Percentiles rank a stretch among this genome's conserved stretches.
These are phyloP conservation scores for Zeuzera pyrina DNA, from an alignment of 2,888 invertebrate genomes.

Conservation along the genomic window DNA sequence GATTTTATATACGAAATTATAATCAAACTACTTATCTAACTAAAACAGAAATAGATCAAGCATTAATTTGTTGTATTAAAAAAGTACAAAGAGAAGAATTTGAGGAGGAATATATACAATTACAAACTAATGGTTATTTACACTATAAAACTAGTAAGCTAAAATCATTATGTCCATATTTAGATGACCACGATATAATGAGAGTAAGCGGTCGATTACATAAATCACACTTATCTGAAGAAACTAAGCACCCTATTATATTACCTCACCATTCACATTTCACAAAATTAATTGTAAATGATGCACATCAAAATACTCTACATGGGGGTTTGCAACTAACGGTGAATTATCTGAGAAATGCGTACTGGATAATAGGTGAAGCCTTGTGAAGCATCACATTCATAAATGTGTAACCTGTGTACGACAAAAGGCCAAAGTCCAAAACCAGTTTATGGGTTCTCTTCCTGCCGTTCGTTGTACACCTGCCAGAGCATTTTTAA, in stretches of 20 bases:
- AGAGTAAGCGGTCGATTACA: conserved; percentile 11
- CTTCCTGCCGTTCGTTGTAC: conserved; percentile 14
- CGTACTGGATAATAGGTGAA: conserved; percentile 15
- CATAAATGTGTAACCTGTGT: background rate
- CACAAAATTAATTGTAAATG: conserved; percentile 11
- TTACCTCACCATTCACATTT: conserved; percentile 7
- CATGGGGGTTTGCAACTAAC: conserved; percentile 17
- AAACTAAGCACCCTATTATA: conserved; percentile 15
- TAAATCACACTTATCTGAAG: conserved; percentile 4
- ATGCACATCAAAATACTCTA: conserved; percentile 15
- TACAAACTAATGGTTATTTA: too few species aligned
- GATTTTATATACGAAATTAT: too few species aligned
- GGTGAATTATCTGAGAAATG: conserved; percentile 11
- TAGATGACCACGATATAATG: too few species aligned
- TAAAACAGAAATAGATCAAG: too few species aligned
- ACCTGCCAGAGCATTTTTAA: conserved; percentile 14
- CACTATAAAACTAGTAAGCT: too few species aligned
- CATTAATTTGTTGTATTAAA: too few species aligned
- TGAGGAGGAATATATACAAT: too few species aligned
- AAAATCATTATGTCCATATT: too few species aligned
- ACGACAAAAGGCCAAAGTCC: background rate
- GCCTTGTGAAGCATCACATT: background rate
- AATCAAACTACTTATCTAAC: too few species aligned
- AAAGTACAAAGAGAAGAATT: too few species aligned
- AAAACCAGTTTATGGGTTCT: too few species aligned